Conservation (phyloP, 2,797 vertebrate species). For the Peromyscus eremicus region DNA sequence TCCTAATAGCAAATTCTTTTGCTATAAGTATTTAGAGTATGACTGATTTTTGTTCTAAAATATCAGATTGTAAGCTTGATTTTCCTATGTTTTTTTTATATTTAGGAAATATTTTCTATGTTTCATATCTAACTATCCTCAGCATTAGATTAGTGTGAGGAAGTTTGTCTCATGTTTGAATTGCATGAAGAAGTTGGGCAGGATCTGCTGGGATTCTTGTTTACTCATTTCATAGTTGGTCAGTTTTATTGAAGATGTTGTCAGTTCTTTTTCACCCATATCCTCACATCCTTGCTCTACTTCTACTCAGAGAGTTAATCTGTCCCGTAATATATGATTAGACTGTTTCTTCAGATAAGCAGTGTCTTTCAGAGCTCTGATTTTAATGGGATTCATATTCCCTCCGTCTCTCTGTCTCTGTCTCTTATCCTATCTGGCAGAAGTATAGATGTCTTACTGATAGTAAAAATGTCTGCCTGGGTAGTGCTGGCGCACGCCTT, state of each 20-base stretch:
- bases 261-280: neutral
- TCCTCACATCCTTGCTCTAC: neutral
- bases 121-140: slow-evolving; percentile 33
- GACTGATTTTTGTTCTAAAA: slow-evolving; percentile 18
- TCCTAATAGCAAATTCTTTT: slow-evolving; percentile 11
- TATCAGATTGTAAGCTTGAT: slow-evolving; percentile 9
- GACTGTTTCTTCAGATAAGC: slow-evolving; percentile 52
- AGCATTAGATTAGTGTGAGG: slow-evolving; percentile 8
- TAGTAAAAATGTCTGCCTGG: slow-evolving; percentile 42
- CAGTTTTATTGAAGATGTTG: neutral
- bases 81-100: slow-evolving; percentile 16
- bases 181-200: slow-evolving; percentile 16
- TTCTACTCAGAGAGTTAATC: neutral
- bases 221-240: neutral
- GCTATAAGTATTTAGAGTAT: slow-evolving; percentile 47
- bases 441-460: slow-evolving; percentile 48
- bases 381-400: neutral
- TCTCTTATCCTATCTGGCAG: neutral
- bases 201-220: neutral
- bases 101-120: neutral
- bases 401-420: neutral
- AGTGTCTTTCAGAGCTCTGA: slow-evolving; percentile 40
- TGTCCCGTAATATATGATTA: neutral
- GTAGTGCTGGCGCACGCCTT: neutral
- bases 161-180: slow-evolving; percentile 40